phyloP scores from a whole-genome alignment of 2,797 vertebrate species.

The Chloroceryle inda region DNA sequence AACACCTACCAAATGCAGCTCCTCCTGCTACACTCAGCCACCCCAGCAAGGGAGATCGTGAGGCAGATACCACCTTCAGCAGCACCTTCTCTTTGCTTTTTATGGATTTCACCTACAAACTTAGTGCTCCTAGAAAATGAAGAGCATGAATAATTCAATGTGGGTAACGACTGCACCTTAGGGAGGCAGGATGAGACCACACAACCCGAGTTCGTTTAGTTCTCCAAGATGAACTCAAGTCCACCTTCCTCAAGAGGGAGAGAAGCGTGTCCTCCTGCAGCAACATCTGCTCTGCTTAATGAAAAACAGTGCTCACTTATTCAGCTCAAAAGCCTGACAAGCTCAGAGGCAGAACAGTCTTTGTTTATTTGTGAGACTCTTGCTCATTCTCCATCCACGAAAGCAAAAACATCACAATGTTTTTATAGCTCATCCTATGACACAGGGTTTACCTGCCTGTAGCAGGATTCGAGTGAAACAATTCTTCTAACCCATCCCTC shows the following conservation, averaged over 20 bases:
- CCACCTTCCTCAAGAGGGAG: not conserved
- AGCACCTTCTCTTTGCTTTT: not conserved
- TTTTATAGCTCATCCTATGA: not conserved
- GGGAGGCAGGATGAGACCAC: not conserved
- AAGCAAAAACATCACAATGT: not conserved
- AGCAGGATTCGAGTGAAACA: not conserved
- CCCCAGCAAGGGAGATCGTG: not conserved
- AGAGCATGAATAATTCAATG: conserved; percentile 29
- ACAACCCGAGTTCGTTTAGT: not conserved
- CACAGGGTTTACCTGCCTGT: not conserved
- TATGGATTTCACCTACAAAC: conserved; percentile 35
- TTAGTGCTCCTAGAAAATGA: not conserved
- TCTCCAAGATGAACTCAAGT: not conserved
- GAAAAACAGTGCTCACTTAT: conserved; percentile 7
- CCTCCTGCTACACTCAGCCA: conserved; percentile 4
- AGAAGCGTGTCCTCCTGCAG: not conserved
- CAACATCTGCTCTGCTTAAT: conserved; percentile 44
- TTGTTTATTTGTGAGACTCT: not conserved
- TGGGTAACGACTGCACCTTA: not conserved
- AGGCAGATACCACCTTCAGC: not conserved
- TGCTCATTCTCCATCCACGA: not conserved
- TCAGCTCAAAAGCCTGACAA: conserved; percentile 21
- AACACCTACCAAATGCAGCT: not conserved
- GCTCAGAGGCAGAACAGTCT: not conserved
- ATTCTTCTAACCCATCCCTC: not conserved